Evolutionary conservation across 2,113 vertebrate species (phyloP), one percentile per base, ranked within the genome.

Genomic region (Hippocampus abdominalis): DNA sequence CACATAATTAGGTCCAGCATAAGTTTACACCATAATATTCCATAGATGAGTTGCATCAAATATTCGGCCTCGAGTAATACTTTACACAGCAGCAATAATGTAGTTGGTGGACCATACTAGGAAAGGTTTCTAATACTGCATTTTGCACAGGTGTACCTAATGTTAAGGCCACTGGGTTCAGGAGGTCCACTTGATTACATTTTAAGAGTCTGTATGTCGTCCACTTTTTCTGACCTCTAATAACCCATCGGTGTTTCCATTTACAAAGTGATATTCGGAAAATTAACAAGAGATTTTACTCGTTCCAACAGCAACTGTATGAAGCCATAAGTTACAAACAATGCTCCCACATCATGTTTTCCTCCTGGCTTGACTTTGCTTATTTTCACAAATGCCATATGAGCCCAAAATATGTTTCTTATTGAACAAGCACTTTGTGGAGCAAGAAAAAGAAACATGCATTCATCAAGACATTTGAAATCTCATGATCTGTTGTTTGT

Each of bases 361-460:
- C 21, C 6, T 18, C 57, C 15, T 32, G 25, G 27, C 8, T 59
- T 32, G 25, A 8, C 13, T 16, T 32, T 59, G 2, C 11, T 3
- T 23, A 40, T 44, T 46, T 44, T 23, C 12, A 64, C 13, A 16
- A 44, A 63, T n/a, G 10, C 32, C 32, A 25, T 15, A 25, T 56
- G 53, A 56, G 53, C 54, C 18, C 15, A 62, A 62, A 39, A 63
- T 63, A 39, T 63, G 61, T 63, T 40, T 63, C 32, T 62, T 25
- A 39, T 62, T 62, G 29, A 20, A 62, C 21, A 40, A 32, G 13
- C 54, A 13, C 54, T 57, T 57, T 23, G 54, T 29, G 4, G 13
- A 59, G 32, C 11, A 59, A 18, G 27, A 32, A 63, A 23, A 63
- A 63, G 13, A 63, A 42, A 23, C 36, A 42, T 63, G 11, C 36